Percentiles rank a stretch among this genome's conserved stretches.
phyloP scores from a whole-genome alignment of 1,140 invertebrate genomes.

The Uloborus diversus region DNA sequence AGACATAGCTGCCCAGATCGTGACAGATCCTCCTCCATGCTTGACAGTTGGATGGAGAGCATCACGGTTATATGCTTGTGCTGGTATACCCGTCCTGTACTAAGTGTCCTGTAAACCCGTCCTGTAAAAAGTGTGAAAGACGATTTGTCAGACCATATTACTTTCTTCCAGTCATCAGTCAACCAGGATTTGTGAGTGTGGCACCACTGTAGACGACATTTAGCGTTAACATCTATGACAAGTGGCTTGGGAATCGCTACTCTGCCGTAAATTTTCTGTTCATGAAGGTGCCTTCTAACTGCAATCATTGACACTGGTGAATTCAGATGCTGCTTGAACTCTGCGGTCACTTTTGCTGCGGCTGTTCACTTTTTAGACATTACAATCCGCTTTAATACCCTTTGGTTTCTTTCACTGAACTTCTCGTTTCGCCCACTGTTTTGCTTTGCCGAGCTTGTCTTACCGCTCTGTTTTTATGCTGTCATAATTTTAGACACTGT shows the following conservation, averaged over 20 bases:
- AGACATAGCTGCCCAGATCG: neutral
- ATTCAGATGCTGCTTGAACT: neutral
- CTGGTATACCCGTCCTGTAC: neutral
- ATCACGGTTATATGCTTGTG: neutral
- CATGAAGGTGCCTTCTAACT: conserved; percentile 60
- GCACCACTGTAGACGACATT: neutral
- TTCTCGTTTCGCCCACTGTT: no score
- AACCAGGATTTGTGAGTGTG: neutral
- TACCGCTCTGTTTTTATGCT: no score
- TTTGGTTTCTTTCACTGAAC: no score
- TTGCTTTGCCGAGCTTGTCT: no score
- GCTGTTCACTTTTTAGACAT: no score
- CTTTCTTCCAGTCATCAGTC: neutral
- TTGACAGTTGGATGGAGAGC: neutral
- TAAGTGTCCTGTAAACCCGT: neutral
- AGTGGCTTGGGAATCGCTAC: neutral
- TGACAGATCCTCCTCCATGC: neutral
- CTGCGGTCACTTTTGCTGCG: no score
- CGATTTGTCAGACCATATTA: conserved; percentile 2
- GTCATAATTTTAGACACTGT: no score
- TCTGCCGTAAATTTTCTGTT: conserved; percentile 27
- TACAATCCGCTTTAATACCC: no score
- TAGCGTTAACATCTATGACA: neutral
- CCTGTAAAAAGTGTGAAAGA: neutral
- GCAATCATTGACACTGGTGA: neutral